A percentile compares a stretch with the other conserved stretches of the same genome.
These are phyloP conservation scores for Coreoperca whiteheadi DNA, from an alignment of 2,113 vertebrate genomes.

Conservation along the genomic window DNA sequence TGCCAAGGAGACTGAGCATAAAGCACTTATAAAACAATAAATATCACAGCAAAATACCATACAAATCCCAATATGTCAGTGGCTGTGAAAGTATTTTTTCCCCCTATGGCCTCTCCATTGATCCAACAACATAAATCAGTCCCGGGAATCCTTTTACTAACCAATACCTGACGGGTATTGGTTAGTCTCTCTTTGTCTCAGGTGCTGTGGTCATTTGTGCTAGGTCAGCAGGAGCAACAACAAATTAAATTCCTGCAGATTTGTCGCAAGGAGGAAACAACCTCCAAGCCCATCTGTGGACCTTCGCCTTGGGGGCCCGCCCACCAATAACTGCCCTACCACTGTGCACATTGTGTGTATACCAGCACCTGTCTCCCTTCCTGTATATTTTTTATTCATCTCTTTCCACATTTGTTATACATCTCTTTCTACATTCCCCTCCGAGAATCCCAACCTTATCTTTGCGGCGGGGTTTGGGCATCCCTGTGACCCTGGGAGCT, in stretches of 20 bases:
- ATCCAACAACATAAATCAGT: conserved; percentile 46
- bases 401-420: not conserved
- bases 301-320: conserved; percentile 46
- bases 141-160: conserved; percentile 30
- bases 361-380: conserved; percentile 12
- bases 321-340: conserved; percentile 48
- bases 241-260: conserved; percentile 74
- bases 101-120: conserved; percentile 32
- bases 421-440: not conserved
- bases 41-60: conserved; percentile 44
- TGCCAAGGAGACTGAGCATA: not conserved
- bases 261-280: conserved; percentile 64
- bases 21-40: conserved; percentile 47
- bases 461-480: not conserved
- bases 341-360: not conserved
- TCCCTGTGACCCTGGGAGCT: not conserved
- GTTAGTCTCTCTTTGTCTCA: conserved; percentile 63
- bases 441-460: not conserved
- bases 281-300: conserved; percentile 71
- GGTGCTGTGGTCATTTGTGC: conserved; percentile 62
- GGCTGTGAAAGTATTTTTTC: conserved; percentile 15
- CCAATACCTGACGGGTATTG: conserved; percentile 61
- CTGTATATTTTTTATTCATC: conserved; percentile 2
- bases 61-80: conserved; percentile 57
- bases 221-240: conserved; percentile 60